Evolutionary conservation across 2,888 invertebrate species (phyloP).

Genomic region (Netelia inedita): DNA sequence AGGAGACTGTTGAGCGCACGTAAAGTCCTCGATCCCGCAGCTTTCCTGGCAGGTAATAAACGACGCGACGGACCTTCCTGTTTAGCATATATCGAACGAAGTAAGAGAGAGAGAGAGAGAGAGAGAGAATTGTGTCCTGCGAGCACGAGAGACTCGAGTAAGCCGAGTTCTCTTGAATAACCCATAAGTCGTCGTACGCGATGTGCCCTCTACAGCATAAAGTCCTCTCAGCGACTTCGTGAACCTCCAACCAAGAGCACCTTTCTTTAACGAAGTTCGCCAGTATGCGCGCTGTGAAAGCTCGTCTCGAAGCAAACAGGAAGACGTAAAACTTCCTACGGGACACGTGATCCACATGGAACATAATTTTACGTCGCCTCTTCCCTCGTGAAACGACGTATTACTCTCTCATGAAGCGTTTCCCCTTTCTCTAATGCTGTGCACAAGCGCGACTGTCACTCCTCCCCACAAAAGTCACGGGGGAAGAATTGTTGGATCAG

Average conservation of each 20-base stretch:
- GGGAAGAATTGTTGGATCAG: conserved; percentile 28
- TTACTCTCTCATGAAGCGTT: conserved; percentile 13
- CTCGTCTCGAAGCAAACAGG: conserved; percentile 68
- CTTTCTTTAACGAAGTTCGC: not conserved
- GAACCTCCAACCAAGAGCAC: conserved; percentile 10
- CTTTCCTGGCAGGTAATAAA: conserved; percentile 72
- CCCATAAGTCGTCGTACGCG: conserved; percentile 78
- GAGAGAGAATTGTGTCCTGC: not conserved
- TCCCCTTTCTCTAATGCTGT: conserved; percentile 9
- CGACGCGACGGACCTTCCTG: conserved; percentile 75
- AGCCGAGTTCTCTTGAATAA: conserved; percentile 79
- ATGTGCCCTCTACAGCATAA: conserved; percentile 48
- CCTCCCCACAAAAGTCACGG: not conserved
- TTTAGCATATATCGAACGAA: conserved; percentile 81
- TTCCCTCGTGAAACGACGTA: conserved; percentile 32
- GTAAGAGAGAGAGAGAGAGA: not conserved
- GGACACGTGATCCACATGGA: conserved; percentile 65
- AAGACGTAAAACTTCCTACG: conserved; percentile 77
- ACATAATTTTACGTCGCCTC: conserved; percentile 58
- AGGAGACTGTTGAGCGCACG: conserved; percentile 19
- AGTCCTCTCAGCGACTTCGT: conserved; percentile 34
- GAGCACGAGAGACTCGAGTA: conserved; percentile 6
- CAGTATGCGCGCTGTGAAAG: conserved; percentile 30
- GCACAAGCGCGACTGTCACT: conserved; percentile 19
- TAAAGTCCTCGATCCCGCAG: conserved; percentile 31